Evolutionary conservation across 2,888 invertebrate species (phyloP), one percentile per base, ranked within the genome.

Genomic region (Odontomyia ornata): DNA sequence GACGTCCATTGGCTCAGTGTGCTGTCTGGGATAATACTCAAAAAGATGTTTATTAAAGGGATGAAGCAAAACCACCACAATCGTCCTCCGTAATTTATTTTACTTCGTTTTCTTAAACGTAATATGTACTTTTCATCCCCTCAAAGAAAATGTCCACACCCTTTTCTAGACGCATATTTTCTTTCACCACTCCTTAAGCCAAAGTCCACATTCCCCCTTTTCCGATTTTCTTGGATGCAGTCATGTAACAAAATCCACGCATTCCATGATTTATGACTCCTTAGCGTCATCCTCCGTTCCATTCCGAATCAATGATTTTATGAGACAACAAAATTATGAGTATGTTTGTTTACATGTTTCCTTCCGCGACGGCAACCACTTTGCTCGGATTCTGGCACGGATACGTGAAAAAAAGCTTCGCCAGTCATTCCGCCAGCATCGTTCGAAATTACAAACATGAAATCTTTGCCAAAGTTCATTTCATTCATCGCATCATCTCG

Each of bases 381-480:
- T 69, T 47, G 21, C 43, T 69, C 69, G 11, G 47, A 46, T 69
- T 69, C 47, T 69, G 69, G 69, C 69, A 47, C 23, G 4, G 47
- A 1, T 11, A 15, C 0, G 11, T 25, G 46, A 47, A 23, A 30
- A 21, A 69, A 47, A 69, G 46, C 27, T 47, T 69, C 64, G 23
- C 28, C 11, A 18, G 2, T n/a, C 28, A 28, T 27, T 64, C 64
- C 28, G 3, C 64, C 28, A n/a, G 15, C 52, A 18, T 52, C 15
- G 36, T 23, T 25, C 65, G 30, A 36, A 46, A 47, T 69, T 69
- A 46, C 69, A 69, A 69, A 69, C 69, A 69, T 69, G 69, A 69
- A 46, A 69, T 69, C 69, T 72, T 56, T 73, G 73, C 57, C 57
- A 73, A 73, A 73, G 73, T 73, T 73, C 30, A 73, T 73, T 60